A percentile compares a stretch with the other conserved stretches of the same genome.
phyloP scores from a whole-genome alignment of 53 echinoderm and acorn worm genomes.

The Luidia sarsii region DNA sequence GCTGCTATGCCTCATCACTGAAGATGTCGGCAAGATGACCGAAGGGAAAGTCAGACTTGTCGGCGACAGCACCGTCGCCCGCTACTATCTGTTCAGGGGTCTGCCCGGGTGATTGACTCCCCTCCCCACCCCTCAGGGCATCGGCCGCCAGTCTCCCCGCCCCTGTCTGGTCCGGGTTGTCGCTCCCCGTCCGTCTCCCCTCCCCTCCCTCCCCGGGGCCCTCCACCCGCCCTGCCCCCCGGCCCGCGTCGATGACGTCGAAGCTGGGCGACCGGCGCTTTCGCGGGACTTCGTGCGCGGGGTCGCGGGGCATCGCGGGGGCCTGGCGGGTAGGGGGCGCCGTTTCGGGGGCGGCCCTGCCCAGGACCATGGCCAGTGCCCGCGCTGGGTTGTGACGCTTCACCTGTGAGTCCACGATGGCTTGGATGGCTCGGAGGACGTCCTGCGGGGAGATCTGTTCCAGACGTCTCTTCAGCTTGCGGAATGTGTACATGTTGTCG shows the following conservation, averaged over 20 bases:
- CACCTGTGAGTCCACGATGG: constrained; percentile 77
- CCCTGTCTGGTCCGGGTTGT: neutral
- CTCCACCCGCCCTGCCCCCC: too few species aligned
- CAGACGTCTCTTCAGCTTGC: constrained; percentile 66
- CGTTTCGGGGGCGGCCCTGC: neutral
- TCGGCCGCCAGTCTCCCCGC: too few species aligned
- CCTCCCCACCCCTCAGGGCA: too few species aligned
- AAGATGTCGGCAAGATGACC: too few species aligned
- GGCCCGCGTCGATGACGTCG: too few species aligned
- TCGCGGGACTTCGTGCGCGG: neutral
- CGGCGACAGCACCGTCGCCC: too few species aligned
- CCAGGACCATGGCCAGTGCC: neutral
- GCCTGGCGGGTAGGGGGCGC: neutral
- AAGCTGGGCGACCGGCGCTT: too few species aligned
- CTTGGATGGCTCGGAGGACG: constrained; percentile 70
- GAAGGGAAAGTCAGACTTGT: too few species aligned
- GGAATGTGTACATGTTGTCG: constrained; percentile 73
- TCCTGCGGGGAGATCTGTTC: constrained; percentile 68
- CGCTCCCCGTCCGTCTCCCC: neutral
- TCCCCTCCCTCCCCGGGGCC: neutral
- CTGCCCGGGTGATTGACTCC: too few species aligned
- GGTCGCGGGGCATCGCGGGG: neutral
- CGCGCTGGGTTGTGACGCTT: constrained; percentile 2
- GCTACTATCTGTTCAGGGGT: too few species aligned
- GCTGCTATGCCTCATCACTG: too few species aligned